Conservation (phyloP, 2,113 vertebrate species). For the Psittacula cyanocephala region DNA sequence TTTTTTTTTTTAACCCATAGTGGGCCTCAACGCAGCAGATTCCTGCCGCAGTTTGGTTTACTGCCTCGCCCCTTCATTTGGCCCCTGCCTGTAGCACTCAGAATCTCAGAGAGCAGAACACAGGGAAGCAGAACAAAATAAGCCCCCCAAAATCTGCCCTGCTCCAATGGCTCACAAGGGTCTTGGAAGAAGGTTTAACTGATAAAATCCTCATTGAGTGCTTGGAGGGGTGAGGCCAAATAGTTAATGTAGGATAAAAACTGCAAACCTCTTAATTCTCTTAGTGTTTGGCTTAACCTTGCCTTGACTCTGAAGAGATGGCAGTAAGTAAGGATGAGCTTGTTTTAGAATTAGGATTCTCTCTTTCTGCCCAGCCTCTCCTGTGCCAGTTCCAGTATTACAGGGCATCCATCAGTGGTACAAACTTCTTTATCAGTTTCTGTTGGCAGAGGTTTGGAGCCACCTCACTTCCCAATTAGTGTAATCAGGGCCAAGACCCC, state of each 20-base stretch:
- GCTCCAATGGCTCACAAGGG: background rate
- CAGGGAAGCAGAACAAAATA: slow-evolving; percentile 9
- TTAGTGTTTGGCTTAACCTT: slow-evolving; percentile 67
- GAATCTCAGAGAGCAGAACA: background rate
- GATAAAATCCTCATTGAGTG: slow-evolving; percentile 22
- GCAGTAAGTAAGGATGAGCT: slow-evolving; percentile 69
- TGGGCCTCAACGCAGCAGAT: background rate
- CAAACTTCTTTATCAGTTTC: slow-evolving; percentile 10
- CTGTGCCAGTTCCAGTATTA: background rate
- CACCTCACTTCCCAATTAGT: background rate
- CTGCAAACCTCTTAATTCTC: slow-evolving; percentile 61
- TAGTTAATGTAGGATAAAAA: slow-evolving; percentile 68
- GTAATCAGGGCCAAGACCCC: slow-evolving; percentile 7
- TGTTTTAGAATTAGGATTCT: slow-evolving; percentile 61
- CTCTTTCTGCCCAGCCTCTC: background rate
- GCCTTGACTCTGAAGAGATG: slow-evolving; percentile 57
- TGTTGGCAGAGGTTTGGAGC: background rate
- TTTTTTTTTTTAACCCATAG: background rate
- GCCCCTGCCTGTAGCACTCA: background rate
- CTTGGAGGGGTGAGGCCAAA: slow-evolving; percentile 46
- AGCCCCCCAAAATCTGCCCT: slow-evolving; percentile 14
- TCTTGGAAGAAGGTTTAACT: slow-evolving; percentile 37
- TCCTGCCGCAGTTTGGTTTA: background rate
- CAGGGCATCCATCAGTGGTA: background rate
- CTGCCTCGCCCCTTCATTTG: background rate